phyloP scores from a whole-genome alignment of 2,888 invertebrate species.

The Autographa pulchrina region DNA sequence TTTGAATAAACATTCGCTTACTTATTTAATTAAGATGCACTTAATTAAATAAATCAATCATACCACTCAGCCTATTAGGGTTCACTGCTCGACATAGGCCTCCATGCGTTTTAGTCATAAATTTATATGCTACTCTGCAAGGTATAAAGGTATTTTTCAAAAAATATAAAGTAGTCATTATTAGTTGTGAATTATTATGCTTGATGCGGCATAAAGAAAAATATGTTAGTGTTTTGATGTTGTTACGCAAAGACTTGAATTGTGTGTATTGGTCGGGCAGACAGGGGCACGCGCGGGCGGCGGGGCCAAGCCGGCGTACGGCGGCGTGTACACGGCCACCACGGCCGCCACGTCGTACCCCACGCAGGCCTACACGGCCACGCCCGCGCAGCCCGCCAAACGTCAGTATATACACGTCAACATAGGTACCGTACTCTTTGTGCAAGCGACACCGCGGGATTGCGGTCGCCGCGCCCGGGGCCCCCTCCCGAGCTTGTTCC shows the following conservation, averaged over 20 bases:
- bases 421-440: conserved; percentile 52
- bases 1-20: too few relatives aligned
- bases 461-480: conserved; percentile 33
- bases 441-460: conserved; percentile 26
- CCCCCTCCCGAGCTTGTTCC: conserved; percentile 14
- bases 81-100: too few relatives aligned
- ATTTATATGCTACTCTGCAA: too few relatives aligned
- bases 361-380: conserved; percentile 87
- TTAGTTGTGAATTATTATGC: too few relatives aligned
- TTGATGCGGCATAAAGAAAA: background rate
- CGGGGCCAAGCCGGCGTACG: conserved; percentile 90
- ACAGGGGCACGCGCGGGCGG: conserved; percentile 87
- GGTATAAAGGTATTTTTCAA: too few relatives aligned
- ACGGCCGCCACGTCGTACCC: conserved; percentile 85
- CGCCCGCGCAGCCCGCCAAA: conserved; percentile 90
- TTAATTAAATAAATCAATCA: too few relatives aligned
- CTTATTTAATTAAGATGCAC: too few relatives aligned
- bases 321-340: conserved; percentile 90
- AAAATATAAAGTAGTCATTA: too few relatives aligned
- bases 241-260: background rate
- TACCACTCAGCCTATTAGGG: too few relatives aligned
- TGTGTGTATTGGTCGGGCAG: conserved; percentile 54
- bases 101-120: too few relatives aligned
- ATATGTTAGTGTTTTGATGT: background rate
- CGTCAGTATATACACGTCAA: conserved; percentile 82